phyloP scores from a whole-genome alignment of 2,113 vertebrate species.

The Tursiops truncatus region DNA sequence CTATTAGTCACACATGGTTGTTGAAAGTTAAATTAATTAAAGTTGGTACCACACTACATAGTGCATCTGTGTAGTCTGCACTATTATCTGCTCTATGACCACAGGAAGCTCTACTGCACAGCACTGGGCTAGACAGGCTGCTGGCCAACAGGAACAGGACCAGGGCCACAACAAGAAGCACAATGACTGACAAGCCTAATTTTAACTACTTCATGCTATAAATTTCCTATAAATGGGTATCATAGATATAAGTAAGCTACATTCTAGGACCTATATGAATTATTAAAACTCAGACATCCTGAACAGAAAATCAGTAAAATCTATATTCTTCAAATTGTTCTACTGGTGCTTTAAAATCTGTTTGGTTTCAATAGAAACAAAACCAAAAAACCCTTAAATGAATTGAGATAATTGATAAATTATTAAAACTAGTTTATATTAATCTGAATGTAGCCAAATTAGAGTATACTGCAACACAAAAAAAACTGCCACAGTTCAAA shows the following conservation, averaged over 20 bases:
- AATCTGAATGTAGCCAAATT: background rate
- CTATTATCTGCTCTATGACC: background rate
- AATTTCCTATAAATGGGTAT: background rate
- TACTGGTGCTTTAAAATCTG: conserved; percentile 7
- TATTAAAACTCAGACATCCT: conserved; percentile 10
- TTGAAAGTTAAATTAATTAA: conserved; percentile 35
- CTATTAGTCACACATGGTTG: background rate
- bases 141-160: background rate
- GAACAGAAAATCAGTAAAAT: background rate
- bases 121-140: background rate
- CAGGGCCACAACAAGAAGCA: background rate
- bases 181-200: background rate
- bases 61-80: background rate
- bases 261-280: conserved; percentile 31
- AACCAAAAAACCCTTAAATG: background rate
- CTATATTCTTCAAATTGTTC: background rate
- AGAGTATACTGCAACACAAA: conserved; percentile 6
- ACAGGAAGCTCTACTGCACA: background rate
- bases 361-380: background rate
- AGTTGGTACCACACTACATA: background rate
- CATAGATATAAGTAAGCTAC: background rate
- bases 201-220: background rate
- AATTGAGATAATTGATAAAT: conserved; percentile 13
- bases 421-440: background rate
- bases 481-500: background rate